These are phyloP conservation scores for Mormyrops attenuatus DNA, from an alignment of 2,797 vertebrate species.

Conservation along the genomic window DNA sequence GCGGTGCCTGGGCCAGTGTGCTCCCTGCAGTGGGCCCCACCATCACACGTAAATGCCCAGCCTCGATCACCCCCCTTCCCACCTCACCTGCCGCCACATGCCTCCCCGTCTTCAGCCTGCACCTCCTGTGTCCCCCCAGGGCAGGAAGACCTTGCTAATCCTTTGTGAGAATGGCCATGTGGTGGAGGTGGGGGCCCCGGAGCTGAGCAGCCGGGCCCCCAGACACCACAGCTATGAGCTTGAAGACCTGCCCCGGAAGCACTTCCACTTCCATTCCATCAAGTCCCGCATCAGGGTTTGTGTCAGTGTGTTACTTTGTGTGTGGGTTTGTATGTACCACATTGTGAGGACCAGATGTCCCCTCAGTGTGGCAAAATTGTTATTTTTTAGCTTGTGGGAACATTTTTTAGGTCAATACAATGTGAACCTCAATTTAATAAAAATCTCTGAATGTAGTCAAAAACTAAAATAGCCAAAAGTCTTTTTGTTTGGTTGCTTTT, in stretches of 20 bases:
- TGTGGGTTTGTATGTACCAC: background rate
- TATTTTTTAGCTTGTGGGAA: background rate
- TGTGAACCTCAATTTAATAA: background rate
- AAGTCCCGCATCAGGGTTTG: conserved; percentile 4
- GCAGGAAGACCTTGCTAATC: conserved; percentile 68
- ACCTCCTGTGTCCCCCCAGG: conserved; percentile 48
- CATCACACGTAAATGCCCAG: conserved; percentile 62
- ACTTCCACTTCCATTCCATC: background rate
- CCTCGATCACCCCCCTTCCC: conserved; percentile 3
- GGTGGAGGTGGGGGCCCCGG: conserved; percentile 69
- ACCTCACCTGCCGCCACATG: background rate
- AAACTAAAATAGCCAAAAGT: background rate
- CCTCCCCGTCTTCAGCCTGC: background rate
- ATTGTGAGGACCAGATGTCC: background rate
- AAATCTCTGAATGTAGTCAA: background rate
- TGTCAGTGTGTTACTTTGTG: background rate
- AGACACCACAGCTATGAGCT: background rate
- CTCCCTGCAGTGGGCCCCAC: conserved; percentile 77
- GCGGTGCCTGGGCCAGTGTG: conserved; percentile 79
- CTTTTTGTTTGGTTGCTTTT: background rate
- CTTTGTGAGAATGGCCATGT: conserved; percentile 76
- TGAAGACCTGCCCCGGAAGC: background rate
- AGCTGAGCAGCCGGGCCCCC: conserved; percentile 9
- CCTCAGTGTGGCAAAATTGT: background rate
- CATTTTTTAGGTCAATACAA: background rate